A percentile compares a stretch with the other conserved stretches of the same genome.
phyloP scores from a whole-genome alignment of 2,113 vertebrate genomes.

The Steatornis caripensis region DNA sequence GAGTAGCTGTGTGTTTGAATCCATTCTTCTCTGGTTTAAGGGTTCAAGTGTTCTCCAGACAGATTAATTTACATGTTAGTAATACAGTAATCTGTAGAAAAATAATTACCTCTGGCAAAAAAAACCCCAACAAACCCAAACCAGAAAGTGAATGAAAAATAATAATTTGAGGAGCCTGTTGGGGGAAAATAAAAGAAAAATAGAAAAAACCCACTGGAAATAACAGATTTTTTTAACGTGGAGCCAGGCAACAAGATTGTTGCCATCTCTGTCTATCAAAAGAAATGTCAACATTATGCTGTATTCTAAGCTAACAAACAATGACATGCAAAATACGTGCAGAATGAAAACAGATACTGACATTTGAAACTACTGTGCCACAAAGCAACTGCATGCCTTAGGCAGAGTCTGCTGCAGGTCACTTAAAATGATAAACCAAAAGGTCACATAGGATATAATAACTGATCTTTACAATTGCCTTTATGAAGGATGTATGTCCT shows the following conservation, averaged over 20 bases:
- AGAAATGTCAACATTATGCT: background rate
- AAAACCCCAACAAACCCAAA: too few relatives aligned
- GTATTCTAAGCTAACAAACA: background rate
- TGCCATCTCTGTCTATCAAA: background rate
- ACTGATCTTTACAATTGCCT: background rate
- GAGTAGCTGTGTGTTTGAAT: background rate
- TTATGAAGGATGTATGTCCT: constrained; percentile 36
- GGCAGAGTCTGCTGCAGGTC: constrained; percentile 30
- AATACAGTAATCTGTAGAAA: background rate
- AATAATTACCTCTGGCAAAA: background rate
- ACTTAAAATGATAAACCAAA: constrained; percentile 48
- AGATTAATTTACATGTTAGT: background rate
- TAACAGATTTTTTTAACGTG: background rate
- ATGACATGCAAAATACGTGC: background rate
- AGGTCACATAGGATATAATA: constrained; percentile 1
- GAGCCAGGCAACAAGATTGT: background rate
- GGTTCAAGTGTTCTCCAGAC: background rate
- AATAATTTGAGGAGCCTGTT: background rate
- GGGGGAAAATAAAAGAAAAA: background rate
- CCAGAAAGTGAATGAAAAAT: background rate
- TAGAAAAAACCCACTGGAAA: background rate
- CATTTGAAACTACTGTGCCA: background rate
- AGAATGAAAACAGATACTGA: background rate
- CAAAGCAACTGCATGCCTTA: background rate
- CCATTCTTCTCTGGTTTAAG: background rate